These are phyloP conservation scores for Lampris megalopsis DNA, from an alignment of 2,113 vertebrate genomes.

Conservation along the genomic window DNA sequence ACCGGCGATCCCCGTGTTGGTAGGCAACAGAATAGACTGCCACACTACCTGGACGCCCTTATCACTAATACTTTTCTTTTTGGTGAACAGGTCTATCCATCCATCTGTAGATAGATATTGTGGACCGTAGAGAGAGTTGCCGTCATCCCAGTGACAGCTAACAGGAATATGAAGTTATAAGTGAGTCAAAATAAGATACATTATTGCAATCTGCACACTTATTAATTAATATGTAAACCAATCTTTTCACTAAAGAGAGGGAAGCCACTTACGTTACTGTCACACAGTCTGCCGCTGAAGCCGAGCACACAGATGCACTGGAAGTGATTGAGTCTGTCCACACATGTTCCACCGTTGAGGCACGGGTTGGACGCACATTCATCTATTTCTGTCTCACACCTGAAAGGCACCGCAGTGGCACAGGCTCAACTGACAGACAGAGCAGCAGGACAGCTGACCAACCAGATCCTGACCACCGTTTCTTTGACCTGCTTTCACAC, in stretches of 20 bases:
- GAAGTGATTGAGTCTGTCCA: constrained; percentile 82
- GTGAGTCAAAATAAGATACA: background rate
- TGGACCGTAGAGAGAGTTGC: too few relatives aligned
- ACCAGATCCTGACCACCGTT: constrained; percentile 11
- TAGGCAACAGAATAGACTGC: too few relatives aligned
- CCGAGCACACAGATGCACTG: constrained; percentile 88
- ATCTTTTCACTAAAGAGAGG: background rate
- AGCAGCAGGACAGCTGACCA: constrained; percentile 3
- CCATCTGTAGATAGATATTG: too few relatives aligned
- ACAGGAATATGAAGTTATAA: too few relatives aligned
- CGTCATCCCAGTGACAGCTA: too few relatives aligned
- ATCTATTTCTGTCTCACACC: constrained; percentile 88
- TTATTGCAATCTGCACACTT: background rate
- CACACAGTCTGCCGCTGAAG: constrained; percentile 88
- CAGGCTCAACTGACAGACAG: constrained; percentile 51
- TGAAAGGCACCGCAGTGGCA: constrained; percentile 69
- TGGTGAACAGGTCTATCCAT: too few relatives aligned
- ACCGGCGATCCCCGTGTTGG: too few relatives aligned
- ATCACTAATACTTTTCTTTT: too few relatives aligned
- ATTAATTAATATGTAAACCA: background rate
- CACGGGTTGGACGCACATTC: constrained; percentile 91
- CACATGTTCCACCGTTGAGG: constrained; percentile 91
- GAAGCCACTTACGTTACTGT: constrained; percentile 85
- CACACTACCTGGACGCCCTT: too few relatives aligned
- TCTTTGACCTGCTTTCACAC: constrained; percentile 20